Base-by-base conservation (phyloP, 2,888 invertebrate genomes). In the Drosophila atroscutellata region DNA sequence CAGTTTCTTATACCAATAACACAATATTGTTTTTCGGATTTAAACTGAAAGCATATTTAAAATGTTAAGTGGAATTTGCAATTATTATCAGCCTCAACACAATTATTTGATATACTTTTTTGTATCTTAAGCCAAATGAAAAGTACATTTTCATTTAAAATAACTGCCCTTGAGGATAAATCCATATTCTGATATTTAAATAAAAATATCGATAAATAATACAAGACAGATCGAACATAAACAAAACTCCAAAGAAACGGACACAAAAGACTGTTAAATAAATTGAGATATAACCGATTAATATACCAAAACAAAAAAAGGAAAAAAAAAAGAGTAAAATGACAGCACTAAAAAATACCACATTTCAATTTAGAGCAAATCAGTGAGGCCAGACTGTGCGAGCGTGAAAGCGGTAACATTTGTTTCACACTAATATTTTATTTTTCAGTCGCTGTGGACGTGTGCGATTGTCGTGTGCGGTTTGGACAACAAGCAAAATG, bases 401-500 rank as follows among this genome's bases (percentile, higher is more conserved):
- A 66, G 18, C 9, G 24, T 30, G 42, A 61, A 26, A 57, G 39
- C 52, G 32, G 34, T 49, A 52, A 55, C 47, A 47, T 50, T 66
- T 66, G 59, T 57, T 79, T 63, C 68, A 50, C 78, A 78, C 65
- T 72, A 79, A 75, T 68, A 78, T 68, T 78, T 65, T 47, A 72
- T 64, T 72, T 75, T 72, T 79, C 79, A 79, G 72, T 72, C 67
- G 36, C 55, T 78, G 68, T 59, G 62, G 79, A 79, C 79, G 79
- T 78, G 79, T 72, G 64, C 57, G 68, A 60, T 67, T 67, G 72
- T 60, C 75, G 67, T 79, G 67, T 79, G 76, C 80, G 79, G 82
- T 58, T 76, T 70, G 69, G 57, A 72, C 69, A 75, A 72, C 37
- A 81, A 45, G 45, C 45, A 83, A 87, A 80, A 85, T 85, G 85